Evolutionary conservation across 2,797 vertebrate species (phyloP).

Genomic region (Amniataba percoides): DNA sequence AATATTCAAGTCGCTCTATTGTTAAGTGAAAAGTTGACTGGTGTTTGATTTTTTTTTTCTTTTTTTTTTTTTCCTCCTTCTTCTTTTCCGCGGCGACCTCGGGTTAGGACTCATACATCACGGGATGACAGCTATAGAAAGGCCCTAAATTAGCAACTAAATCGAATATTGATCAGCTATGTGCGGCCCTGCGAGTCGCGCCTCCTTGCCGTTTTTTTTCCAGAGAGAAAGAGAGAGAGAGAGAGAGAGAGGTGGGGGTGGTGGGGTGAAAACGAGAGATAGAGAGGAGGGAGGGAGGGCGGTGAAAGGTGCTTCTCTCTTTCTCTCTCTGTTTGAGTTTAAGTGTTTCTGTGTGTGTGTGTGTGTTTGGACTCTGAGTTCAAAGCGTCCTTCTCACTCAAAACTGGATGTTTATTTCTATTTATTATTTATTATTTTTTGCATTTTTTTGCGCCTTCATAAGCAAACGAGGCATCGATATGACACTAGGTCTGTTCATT

Average conservation of each 20-base stretch:
- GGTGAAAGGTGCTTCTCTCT: conserved; percentile 72
- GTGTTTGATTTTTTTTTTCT: conserved; percentile 90
- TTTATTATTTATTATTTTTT: too few relatives aligned
- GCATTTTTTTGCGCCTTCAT: conserved; percentile 18
- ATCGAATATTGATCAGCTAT: conserved; percentile 99
- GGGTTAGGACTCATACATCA: conserved; percentile 98
- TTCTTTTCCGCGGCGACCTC: conserved; percentile 92
- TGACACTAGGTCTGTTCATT: conserved; percentile 17
- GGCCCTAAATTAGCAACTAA: conserved; percentile 99
- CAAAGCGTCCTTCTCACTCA: conserved; percentile 39
- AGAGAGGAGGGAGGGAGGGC: conserved; percentile 53
- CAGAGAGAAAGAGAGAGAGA: conserved; percentile 71
- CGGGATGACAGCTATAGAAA: conserved; percentile 98
- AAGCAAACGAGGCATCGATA: conserved; percentile 25
- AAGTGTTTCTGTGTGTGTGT: conserved; percentile 60
- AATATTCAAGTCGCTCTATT: conserved; percentile 92
- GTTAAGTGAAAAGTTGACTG: conserved; percentile 93
- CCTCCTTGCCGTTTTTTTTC: conserved; percentile 87
- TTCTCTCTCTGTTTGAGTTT: conserved; percentile 67
- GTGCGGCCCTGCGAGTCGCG: conserved; percentile 91
- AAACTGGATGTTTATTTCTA: conserved; percentile 38
- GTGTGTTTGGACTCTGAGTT: conserved; percentile 26
- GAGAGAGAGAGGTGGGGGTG: conserved; percentile 36
- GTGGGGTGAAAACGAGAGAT: conserved; percentile 69
- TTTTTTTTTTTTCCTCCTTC: conserved; percentile 79